phyloP scores from a whole-genome alignment of 2,797 vertebrate genomes.

The Cirrhinus mrigala region DNA sequence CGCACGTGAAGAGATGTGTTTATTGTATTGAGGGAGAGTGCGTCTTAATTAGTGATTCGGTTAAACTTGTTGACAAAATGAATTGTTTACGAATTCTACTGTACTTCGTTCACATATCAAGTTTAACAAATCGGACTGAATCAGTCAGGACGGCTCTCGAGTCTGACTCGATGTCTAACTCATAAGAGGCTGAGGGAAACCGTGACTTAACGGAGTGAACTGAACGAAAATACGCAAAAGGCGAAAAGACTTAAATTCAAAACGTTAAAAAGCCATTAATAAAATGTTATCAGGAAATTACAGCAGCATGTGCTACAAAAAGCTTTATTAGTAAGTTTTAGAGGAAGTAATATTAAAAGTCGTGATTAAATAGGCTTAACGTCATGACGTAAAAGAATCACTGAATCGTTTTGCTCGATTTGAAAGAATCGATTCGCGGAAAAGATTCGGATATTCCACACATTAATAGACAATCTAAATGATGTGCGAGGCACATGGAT shows the following conservation, averaged over 20 bases:
- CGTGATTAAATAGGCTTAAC: neutral
- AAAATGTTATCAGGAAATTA: neutral
- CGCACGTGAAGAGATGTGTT: neutral
- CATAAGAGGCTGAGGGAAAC: no score
- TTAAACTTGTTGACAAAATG: neutral
- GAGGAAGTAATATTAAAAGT: neutral
- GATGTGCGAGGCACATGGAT: neutral
- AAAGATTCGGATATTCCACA: neutral
- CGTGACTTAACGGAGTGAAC: neutral
- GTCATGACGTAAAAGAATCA: neutral
- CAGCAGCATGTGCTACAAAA: neutral
- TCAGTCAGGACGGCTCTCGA: no score
- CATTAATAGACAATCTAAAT: neutral
- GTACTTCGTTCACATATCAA: neutral
- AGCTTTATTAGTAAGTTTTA: neutral
- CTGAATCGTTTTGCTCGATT: neutral
- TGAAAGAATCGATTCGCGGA: neutral
- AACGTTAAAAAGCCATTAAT: neutral
- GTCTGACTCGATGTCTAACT: no score
- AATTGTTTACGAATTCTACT: neutral
- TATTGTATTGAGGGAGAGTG: neutral
- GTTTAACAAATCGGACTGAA: neutral
- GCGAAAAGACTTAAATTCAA: no score
- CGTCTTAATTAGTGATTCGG: neutral
- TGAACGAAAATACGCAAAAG: no score